These are phyloP conservation scores for Pseudochromis fuscus DNA, from an alignment of 2,797 vertebrate genomes.

Conservation along the genomic window DNA sequence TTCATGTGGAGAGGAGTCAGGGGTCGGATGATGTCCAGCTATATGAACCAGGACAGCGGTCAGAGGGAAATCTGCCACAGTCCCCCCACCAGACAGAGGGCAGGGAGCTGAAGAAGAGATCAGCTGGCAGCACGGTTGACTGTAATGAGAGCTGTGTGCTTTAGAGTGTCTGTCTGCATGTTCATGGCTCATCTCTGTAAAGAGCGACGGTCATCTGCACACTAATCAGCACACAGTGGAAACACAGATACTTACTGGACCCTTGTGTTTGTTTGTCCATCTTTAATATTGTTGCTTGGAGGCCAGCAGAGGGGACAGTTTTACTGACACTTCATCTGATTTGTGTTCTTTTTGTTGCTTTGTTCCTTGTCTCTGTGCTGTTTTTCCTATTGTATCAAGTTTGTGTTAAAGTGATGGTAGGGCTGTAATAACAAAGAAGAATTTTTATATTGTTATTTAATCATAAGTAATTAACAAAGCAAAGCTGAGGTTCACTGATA, in stretches of 20 bases:
- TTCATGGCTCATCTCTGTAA: constrained; percentile 54
- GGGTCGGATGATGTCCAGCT: constrained; percentile 68
- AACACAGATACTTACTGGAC: constrained; percentile 23
- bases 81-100: constrained; percentile 80
- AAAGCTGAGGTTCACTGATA: background rate
- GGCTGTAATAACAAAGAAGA: constrained; percentile 9
- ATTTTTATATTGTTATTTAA: constrained; percentile 10
- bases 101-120: constrained; percentile 87
- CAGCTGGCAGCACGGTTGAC: constrained; percentile 73
- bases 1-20: constrained; percentile 86
- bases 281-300: constrained; percentile 50
- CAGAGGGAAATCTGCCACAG: constrained; percentile 33
- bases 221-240: constrained; percentile 27
- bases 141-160: constrained; percentile 85
- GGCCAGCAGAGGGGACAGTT: constrained; percentile 36
- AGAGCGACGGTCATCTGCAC: constrained; percentile 50
- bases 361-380: constrained; percentile 25
- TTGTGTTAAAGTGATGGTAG: constrained; percentile 40
- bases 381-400: constrained; percentile 20
- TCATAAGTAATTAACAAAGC: background rate
- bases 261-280: constrained; percentile 46
- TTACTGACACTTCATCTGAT: constrained; percentile 26
- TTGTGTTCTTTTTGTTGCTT: constrained; percentile 34
- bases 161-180: constrained; percentile 80
- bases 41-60: constrained; percentile 40